A percentile compares a stretch with the other conserved stretches of the same genome.
These are phyloP conservation scores for Smittia sp. DNA, from an alignment of 2,888 invertebrate species.

Conservation along the genomic window DNA sequence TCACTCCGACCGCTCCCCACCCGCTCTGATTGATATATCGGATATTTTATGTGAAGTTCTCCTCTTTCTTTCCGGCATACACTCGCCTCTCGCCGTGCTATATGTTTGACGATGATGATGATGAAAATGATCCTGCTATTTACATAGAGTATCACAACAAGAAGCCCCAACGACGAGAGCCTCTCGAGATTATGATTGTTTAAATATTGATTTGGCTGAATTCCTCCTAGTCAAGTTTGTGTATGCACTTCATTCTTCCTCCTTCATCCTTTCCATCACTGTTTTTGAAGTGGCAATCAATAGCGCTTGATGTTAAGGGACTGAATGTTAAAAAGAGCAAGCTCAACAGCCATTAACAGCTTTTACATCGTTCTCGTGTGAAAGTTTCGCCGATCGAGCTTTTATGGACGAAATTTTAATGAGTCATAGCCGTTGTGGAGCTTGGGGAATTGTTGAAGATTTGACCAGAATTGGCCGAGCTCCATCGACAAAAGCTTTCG, in stretches of 20 bases:
- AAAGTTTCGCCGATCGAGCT: too few species aligned
- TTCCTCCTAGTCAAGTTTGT: background rate
- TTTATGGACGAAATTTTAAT: too few species aligned
- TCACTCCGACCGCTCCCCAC: background rate
- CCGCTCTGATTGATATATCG: constrained; percentile 24
- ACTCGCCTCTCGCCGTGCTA: background rate
- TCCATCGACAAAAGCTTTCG: background rate
- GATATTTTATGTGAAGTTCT: constrained; percentile 19
- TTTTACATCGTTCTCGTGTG: background rate
- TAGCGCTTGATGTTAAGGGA: background rate
- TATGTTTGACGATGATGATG: constrained; percentile 3
- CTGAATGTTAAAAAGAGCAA: background rate
- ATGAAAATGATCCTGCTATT: constrained; percentile 39
- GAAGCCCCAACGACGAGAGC: background rate
- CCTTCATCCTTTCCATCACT: background rate
- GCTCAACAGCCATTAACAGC: background rate
- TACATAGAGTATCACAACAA: constrained; percentile 32
- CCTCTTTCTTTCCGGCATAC: background rate
- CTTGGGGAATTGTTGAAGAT: too few species aligned
- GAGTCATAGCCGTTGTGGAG: too few species aligned
- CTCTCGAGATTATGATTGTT: constrained; percentile 40
- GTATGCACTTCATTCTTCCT: constrained; percentile 9
- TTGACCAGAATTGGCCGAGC: too few species aligned
- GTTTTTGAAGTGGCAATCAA: constrained; percentile 1
- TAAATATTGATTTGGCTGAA: constrained; percentile 37